Evolutionary conservation across 2,888 invertebrate species (phyloP).

Genomic region (Glyphotaelius pellucidus): DNA sequence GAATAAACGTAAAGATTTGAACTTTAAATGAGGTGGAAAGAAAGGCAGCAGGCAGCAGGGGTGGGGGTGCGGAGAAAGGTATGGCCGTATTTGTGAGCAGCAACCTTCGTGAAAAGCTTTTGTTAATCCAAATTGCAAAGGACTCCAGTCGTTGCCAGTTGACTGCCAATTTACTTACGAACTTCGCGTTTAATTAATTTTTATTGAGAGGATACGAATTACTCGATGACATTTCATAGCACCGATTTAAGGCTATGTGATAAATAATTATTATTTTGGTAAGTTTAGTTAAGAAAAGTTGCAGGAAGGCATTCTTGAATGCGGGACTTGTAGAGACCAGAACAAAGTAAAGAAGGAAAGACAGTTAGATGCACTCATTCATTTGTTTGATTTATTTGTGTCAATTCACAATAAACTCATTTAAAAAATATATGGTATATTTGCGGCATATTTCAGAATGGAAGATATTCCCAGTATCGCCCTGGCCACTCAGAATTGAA

Average conservation of each 20-base stretch:
- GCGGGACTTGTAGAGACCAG: too few species aligned
- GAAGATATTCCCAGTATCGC: too few species aligned
- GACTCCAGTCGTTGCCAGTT: neutral
- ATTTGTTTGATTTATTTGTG: too few species aligned
- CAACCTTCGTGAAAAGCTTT: slow-evolving; percentile 11
- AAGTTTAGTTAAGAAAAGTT: too few species aligned
- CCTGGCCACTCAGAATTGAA: too few species aligned
- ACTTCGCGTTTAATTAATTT: neutral
- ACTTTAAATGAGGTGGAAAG: slow-evolving; percentile 19
- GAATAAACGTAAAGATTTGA: slow-evolving; percentile 3
- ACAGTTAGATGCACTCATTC: too few species aligned
- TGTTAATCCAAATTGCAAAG: slow-evolving; percentile 27
- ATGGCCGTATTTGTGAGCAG: neutral
- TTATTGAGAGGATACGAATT: neutral
- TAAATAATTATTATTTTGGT: neutral
- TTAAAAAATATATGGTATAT: too few species aligned
- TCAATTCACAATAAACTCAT: too few species aligned
- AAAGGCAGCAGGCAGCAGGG: neutral
- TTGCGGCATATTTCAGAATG: too few species aligned
- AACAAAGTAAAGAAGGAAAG: too few species aligned
- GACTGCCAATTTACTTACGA: neutral
- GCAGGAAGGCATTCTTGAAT: too few species aligned
- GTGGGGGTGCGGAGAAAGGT: neutral
- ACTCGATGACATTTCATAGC: neutral
- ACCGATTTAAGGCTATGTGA: neutral